Evolutionary conservation across 2,113 vertebrate species (phyloP), one percentile per base, ranked within the genome.

Genomic region (Etia nguti): DNA sequence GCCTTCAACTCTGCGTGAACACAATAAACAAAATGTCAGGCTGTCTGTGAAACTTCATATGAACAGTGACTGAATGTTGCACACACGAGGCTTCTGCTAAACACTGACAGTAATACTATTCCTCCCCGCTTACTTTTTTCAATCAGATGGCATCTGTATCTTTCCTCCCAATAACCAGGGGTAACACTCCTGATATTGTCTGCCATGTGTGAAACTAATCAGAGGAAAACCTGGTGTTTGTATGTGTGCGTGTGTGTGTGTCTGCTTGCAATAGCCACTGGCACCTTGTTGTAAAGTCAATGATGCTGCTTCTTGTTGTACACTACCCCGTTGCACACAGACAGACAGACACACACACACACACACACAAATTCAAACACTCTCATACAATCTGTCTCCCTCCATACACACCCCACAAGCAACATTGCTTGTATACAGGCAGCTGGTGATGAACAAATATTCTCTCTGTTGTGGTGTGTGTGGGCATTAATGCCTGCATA

Each of bases 361-460:
- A 84, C 82, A 80, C n/a, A 79, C 46, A 84, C 82, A 80, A 18
- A 79, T 15, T n/a, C 70, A 83, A 70, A 57, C 88, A 77, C 88
- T 26, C 86, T 20, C 81, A 68, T 73, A 43, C 86, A 91, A 88
- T 92, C 86, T 92, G 91, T 92, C 80, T 89, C 54, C 65, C 79
- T 75, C 59, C 59, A 87, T 85, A 90, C 68, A 86, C 70, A 80
- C 84, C 89, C 92, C 92, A 89, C 41, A 18, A 94, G 84, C 87
- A 80, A 84, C 81, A 84, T 75, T 60, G 80, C 87, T 93, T 82
- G 55, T 86, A 79, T 70, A 88, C 85, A 87, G 84, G 84, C 92
- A 94, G 93, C 92, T 93, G 93, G 91, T 86, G 88, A 92, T 90
- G 86, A 94, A 86, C 90, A 95, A 95, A 94, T 92, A 93, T 86